A percentile compares a stretch with the other conserved stretches of the same genome.
Conservation (phyloP, 2,888 invertebrate species). For the Podabrus alpinus region DNA sequence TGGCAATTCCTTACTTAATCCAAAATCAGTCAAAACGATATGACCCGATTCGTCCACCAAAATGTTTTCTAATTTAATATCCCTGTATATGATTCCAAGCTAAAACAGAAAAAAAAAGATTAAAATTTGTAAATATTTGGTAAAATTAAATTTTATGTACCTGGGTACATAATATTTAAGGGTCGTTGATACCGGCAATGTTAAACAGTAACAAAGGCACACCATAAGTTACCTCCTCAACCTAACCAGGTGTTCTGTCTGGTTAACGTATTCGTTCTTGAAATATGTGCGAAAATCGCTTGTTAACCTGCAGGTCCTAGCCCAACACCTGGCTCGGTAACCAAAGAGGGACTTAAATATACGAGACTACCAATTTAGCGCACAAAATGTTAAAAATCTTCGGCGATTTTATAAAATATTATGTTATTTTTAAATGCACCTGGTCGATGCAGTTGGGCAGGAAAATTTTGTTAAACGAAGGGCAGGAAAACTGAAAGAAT, state of each 20-base stretch:
- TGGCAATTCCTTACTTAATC: constrained; percentile 90
- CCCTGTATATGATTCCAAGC: constrained; percentile 96
- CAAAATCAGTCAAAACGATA: constrained; percentile 96
- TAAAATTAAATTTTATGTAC: background rate
- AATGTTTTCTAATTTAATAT: constrained; percentile 97
- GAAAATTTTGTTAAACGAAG: background rate
- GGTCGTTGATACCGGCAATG: background rate
- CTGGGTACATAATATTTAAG: constrained; percentile 1
- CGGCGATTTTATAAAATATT: background rate
- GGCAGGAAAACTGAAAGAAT: background rate
- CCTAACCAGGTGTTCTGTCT: constrained; percentile 19
- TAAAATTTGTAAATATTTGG: background rate
- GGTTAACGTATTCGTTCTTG: constrained; percentile 10
- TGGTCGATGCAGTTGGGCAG: background rate
- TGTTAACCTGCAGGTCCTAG: constrained; percentile 21
- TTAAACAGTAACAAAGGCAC: constrained; percentile 18
- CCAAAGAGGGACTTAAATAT: background rate
- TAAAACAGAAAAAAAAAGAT: constrained; percentile 55
- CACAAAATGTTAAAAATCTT: background rate
- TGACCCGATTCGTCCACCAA: constrained; percentile 92
- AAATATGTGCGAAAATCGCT: constrained; percentile 23
- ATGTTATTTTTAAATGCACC: background rate
- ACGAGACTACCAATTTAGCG: background rate
- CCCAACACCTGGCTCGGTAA: constrained; percentile 15
- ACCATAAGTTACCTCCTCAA: constrained; percentile 20